Evolutionary conservation across 1,140 invertebrate species (phyloP), one percentile per base, ranked within the genome.

Genomic region (Fragariocoptes setiger): DNA sequence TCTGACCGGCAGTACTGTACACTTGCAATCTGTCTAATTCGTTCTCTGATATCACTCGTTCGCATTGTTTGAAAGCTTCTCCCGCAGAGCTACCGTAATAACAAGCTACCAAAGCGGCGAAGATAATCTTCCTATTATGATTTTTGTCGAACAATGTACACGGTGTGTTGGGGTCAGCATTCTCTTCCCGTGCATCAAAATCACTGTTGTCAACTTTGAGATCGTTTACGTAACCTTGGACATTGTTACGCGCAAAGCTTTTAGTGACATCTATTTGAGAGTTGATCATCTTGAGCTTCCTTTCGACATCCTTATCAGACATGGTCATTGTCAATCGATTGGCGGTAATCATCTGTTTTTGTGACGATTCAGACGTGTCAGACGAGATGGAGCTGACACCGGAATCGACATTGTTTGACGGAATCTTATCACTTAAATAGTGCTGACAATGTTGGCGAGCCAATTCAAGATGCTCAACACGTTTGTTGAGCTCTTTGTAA

Each of bases 291-390:
- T 38, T 19, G 31, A 47, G 45, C 19, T 45, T 43, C 39, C 40
- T 42, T 2, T 14, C n/a, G 13, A 47, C 46, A 21, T 48, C 46
- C 43, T 49, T 37, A 18, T n/a, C n/a, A n/a, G n/a, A n/a, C n/a
- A n/a, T n/a, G n/a, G n/a, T n/a, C n/a, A n/a, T n/a, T n/a, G n/a
- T n/a, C n/a, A n/a, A n/a, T n/a, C n/a, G n/a, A n/a, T n/a, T n/a
- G n/a, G n/a, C n/a, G n/a, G n/a, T n/a, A n/a, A n/a, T n/a, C n/a
- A n/a, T n/a, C n/a, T n/a, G n/a, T n/a, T n/a, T n/a, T n/a, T n/a
- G n/a, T n/a, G n/a, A n/a, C n/a, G n/a, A n/a, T n/a, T n/a, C n/a
- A n/a, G n/a, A n/a, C n/a, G n/a, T n/a, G n/a, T n/a, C n/a, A n/a
- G n/a, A n/a, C n/a, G n/a, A n/a, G n/a, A n/a, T n/a, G n/a, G n/a